Evolutionary conservation across 2,797 vertebrate species (phyloP).

Genomic region (Tympanoctomys barrerae): DNA sequence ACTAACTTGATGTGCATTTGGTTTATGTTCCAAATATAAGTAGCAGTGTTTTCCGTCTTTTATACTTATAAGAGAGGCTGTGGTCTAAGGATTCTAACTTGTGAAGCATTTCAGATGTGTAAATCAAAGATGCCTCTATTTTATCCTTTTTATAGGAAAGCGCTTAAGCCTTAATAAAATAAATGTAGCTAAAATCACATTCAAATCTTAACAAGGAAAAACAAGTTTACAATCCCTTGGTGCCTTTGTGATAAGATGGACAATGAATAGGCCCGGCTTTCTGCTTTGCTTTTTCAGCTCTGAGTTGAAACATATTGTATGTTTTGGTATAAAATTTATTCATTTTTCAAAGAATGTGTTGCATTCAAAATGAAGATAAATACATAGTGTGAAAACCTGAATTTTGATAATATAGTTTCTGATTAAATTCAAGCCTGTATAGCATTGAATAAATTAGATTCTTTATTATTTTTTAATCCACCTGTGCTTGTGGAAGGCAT

Average conservation of each 20-base stretch:
- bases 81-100: background rate
- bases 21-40: background rate
- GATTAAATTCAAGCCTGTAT: slow-evolving; percentile 7
- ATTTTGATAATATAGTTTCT: slow-evolving; percentile 24
- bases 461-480: background rate
- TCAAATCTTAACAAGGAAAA: background rate
- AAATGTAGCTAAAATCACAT: background rate
- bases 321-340: background rate
- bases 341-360: background rate
- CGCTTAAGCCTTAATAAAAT: background rate
- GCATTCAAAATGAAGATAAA: background rate
- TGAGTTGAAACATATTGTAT: background rate
- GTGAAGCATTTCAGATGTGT: background rate
- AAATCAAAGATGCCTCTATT: background rate
- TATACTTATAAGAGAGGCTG: background rate
- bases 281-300: background rate
- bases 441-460: background rate
- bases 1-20: background rate
- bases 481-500: background rate
- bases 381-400: background rate
- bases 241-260: background rate
- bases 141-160: background rate
- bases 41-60: background rate
- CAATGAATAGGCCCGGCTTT: background rate
- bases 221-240: background rate